Percentiles rank a stretch among this genome's conserved stretches.
These are phyloP conservation scores for Perccottus glenii DNA, from an alignment of 2,113 vertebrate genomes.

Conservation along the genomic window DNA sequence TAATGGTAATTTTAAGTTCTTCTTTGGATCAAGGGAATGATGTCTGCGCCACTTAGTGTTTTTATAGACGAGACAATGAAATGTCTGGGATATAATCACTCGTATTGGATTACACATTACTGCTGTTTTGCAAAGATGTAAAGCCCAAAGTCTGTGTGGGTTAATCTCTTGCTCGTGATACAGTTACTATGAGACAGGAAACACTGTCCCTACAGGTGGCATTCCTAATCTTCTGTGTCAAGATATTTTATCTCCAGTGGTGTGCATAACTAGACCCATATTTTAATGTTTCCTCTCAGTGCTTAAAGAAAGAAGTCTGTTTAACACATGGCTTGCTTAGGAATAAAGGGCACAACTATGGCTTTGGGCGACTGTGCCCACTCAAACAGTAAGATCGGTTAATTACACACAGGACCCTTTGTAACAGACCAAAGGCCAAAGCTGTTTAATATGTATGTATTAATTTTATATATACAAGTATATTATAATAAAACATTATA, in stretches of 20 bases:
- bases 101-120: slow-evolving; percentile 32
- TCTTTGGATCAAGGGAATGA: not conserved
- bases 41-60: slow-evolving; percentile 22
- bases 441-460: slow-evolving; percentile 16
- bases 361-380: slow-evolving; percentile 36
- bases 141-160: slow-evolving; percentile 19
- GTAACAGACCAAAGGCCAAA: slow-evolving; percentile 33
- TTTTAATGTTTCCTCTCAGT: slow-evolving; percentile 21
- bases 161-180: slow-evolving; percentile 22
- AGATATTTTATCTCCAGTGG: not conserved
- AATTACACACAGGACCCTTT: slow-evolving; percentile 44
- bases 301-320: slow-evolving; percentile 29
- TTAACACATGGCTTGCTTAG: slow-evolving; percentile 38
- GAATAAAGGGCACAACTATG: slow-evolving; percentile 35
- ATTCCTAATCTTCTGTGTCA: slow-evolving; percentile 16
- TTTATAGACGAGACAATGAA: slow-evolving; percentile 34
- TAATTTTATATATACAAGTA: no score
- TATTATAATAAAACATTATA: no score
- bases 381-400: slow-evolving; percentile 47
- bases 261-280: not conserved
- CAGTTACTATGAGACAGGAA: slow-evolving; percentile 29
- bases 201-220: slow-evolving; percentile 28
- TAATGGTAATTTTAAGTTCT: slow-evolving; percentile 17
- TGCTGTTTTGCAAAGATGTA: slow-evolving; percentile 25
- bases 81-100: slow-evolving; percentile 34